Conservation (phyloP, 2,888 invertebrate genomes). For the Plebejus melissa region DNA sequence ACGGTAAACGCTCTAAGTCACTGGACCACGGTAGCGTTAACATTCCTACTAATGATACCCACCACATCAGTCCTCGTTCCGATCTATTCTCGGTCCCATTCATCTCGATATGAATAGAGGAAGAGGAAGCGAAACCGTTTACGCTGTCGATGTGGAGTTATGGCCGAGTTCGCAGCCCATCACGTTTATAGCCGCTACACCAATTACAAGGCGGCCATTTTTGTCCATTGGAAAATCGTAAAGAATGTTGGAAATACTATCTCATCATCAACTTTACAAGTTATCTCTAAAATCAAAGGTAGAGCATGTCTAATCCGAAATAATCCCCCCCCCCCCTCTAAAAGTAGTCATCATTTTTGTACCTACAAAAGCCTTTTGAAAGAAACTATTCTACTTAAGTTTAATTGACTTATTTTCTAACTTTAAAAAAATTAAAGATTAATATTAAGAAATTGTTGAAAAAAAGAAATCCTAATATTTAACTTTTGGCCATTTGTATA, state of each 20-base stretch:
- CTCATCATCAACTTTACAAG: background rate
- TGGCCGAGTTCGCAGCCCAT: conserved; percentile 1
- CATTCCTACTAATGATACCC: background rate
- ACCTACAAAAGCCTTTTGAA: too few species aligned
- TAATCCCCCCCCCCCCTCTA: too few species aligned
- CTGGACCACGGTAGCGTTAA: background rate
- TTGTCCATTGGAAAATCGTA: conserved; percentile 7
- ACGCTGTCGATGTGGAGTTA: conserved; percentile 13
- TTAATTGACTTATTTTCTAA: too few species aligned
- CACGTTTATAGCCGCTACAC: conserved; percentile 5
- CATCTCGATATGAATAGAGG: conserved; percentile 18
- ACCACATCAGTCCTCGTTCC: background rate
- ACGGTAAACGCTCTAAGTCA: background rate
- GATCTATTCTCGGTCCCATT: conserved; percentile 17
- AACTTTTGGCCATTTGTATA: too few species aligned
- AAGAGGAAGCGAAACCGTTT: conserved; percentile 16
- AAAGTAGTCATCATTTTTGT: too few species aligned
- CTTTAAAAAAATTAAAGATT: too few species aligned
- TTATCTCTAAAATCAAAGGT: too few species aligned
- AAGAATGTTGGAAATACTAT: background rate
- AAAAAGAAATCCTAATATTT: too few species aligned
- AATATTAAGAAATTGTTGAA: too few species aligned
- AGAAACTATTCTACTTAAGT: too few species aligned
- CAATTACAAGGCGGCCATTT: conserved; percentile 8
- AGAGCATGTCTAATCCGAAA: too few species aligned